A percentile compares a stretch with the other conserved stretches of the same genome.
Evolutionary conservation across 2,888 invertebrate species (phyloP).

Genomic region (Allolobophora icterica): DNA sequence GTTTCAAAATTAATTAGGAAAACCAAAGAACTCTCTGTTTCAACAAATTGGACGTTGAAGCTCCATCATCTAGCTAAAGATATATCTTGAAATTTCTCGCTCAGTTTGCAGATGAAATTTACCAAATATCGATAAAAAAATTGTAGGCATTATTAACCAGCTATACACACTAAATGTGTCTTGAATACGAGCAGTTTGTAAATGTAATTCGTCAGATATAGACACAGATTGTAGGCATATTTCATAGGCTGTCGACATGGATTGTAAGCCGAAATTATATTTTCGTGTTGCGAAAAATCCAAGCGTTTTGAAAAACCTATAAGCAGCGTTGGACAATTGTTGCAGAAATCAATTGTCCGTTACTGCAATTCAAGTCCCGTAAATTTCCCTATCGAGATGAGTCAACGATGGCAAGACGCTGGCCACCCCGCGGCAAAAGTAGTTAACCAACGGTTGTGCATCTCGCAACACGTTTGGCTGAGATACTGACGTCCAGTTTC

Average conservation of each 20-base stretch:
- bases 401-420: not conserved
- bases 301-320: not conserved
- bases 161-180: not conserved
- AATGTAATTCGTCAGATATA: not conserved
- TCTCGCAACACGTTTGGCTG: too few relatives aligned
- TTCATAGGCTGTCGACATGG: too few relatives aligned
- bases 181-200: not conserved
- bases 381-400: not conserved
- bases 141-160: not conserved
- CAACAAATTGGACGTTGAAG: not conserved
- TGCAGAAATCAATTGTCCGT: too few relatives aligned
- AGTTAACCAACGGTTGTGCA: not conserved
- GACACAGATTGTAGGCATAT: not conserved
- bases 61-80: not conserved
- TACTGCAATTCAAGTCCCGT: not conserved
- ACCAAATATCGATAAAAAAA: not conserved
- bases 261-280: not conserved
- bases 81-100: not conserved
- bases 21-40: not conserved
- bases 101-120: not conserved
- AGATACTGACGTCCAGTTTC: not conserved
- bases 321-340: not conserved
- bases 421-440: not conserved
- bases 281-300: not conserved
- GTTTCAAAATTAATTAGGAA: not conserved